Percentiles rank a stretch among this genome's conserved stretches.
These are phyloP conservation scores for Pinna nobilis DNA, from an alignment of 1,140 invertebrate genomes.

Conservation along the genomic window DNA sequence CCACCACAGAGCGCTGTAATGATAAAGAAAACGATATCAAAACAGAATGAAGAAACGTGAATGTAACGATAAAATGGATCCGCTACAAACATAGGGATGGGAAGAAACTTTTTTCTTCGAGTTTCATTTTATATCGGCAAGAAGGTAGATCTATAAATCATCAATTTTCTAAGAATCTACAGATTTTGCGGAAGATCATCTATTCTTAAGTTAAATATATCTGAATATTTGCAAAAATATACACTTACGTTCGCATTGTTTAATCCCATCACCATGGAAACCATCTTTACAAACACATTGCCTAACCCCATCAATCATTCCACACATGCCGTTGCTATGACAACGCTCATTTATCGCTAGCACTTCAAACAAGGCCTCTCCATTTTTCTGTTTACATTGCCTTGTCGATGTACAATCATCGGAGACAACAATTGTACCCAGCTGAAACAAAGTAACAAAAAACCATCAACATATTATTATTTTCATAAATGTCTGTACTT, in stretches of 20 bases:
- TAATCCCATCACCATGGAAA: constrained; percentile 40
- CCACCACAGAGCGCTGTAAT: constrained; percentile 29
- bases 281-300: constrained; percentile 39
- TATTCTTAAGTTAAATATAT: not conserved
- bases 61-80: not conserved
- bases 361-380: constrained; percentile 7
- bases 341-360: constrained; percentile 13
- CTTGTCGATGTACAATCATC: constrained; percentile 29
- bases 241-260: constrained; percentile 31
- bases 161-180: too few relatives aligned
- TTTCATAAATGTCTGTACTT: too few relatives aligned
- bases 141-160: too few relatives aligned
- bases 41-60: not conserved
- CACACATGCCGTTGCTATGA: constrained; percentile 31
- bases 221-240: not conserved
- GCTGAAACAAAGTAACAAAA: not conserved
- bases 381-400: constrained; percentile 17
- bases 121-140: too few relatives aligned
- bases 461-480: too few relatives aligned
- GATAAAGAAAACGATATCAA: not conserved
- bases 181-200: too few relatives aligned
- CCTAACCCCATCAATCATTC: constrained; percentile 26
- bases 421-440: constrained; percentile 13
- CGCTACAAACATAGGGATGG: too few relatives aligned
- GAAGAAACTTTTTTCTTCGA: too few relatives aligned